Conservation (phyloP, 2,113 vertebrate genomes). For the Microcebus ravelobensis region DNA sequence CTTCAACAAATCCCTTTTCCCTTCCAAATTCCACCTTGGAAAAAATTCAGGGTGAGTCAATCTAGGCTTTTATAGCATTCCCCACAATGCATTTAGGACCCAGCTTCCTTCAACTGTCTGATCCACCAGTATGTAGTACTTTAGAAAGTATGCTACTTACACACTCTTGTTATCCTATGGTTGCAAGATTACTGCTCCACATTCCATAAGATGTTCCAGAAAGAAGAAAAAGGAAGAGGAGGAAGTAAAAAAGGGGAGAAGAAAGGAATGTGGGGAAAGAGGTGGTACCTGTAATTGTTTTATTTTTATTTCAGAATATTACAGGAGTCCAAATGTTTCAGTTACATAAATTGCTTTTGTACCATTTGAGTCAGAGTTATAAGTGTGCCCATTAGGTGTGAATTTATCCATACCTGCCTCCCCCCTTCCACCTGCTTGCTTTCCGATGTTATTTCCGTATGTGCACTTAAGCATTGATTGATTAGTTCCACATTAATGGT, state of each 20-base stretch:
- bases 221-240: neutral
- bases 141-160: neutral
- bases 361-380: too few relatives aligned
- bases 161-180: neutral
- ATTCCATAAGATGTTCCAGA: neutral
- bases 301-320: too few relatives aligned
- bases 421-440: too few relatives aligned
- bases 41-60: neutral
- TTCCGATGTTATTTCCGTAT: too few relatives aligned
- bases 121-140: too few relatives aligned
- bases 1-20: neutral
- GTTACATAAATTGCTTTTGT: too few relatives aligned
- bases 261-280: neutral
- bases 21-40: too few relatives aligned
- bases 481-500: too few relatives aligned
- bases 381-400: too few relatives aligned
- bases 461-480: too few relatives aligned
- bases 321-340: too few relatives aligned
- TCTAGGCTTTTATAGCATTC: fast-evolving
- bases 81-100: neutral
- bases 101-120: neutral
- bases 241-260: neutral
- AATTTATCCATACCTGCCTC: too few relatives aligned
- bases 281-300: neutral
- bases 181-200: neutral